Percentiles rank a stretch among this genome's conserved stretches.
These are phyloP conservation scores for Kryptopterus vitreolus DNA, from an alignment of 2,797 vertebrate species.

Conservation along the genomic window DNA sequence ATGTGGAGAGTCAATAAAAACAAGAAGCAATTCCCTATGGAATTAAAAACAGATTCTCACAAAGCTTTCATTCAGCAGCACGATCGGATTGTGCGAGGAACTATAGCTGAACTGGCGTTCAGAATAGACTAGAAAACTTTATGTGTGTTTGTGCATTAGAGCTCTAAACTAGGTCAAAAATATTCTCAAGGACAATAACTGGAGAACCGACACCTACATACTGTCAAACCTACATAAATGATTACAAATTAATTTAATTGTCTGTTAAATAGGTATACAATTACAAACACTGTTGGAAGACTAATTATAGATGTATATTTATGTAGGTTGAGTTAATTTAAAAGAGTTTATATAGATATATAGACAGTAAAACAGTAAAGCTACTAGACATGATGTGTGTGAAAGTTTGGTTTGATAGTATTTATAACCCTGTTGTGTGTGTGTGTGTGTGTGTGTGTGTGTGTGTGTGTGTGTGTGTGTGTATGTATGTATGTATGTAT, in stretches of 20 bases:
- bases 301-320: not conserved
- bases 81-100: not conserved
- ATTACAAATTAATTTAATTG: not conserved
- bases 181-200: no score
- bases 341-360: not conserved
- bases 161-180: not conserved
- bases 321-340: not conserved
- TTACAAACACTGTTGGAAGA: not conserved
- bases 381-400: not conserved
- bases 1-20: constrained; percentile 8
- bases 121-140: not conserved
- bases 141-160: not conserved
- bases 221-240: not conserved
- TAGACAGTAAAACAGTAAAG: not conserved
- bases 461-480: no score
- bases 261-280: not conserved
- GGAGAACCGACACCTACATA: not conserved
- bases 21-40: constrained; percentile 1
- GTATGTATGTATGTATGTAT: no score
- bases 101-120: not conserved
- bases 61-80: constrained; percentile 1
- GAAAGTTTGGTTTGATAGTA: not conserved
- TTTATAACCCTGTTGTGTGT: not conserved
- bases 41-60: not conserved
- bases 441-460: no score